Evolutionary conservation across 2,113 vertebrate genomes (phyloP).

Genomic region (Equus przewalskii): DNA sequence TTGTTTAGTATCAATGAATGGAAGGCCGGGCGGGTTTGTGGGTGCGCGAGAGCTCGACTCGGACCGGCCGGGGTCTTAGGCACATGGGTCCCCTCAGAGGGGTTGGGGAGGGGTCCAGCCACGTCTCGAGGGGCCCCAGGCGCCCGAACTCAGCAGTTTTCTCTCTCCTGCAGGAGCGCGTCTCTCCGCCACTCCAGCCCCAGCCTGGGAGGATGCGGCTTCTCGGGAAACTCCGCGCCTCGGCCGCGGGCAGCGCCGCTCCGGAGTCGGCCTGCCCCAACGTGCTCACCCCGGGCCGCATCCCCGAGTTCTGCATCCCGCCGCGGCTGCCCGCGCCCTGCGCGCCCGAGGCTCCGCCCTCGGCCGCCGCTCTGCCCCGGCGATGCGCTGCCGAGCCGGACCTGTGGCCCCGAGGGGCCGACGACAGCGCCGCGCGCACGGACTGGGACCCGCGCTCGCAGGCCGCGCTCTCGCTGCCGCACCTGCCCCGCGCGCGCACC

Average conservation of each 20-base stretch:
- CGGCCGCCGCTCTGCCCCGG: slow-evolving; percentile 62
- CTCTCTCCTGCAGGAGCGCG: background rate
- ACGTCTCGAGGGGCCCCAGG: background rate
- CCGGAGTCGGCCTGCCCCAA: slow-evolving; percentile 82
- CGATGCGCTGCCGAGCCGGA: slow-evolving; percentile 49
- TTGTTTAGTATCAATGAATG: background rate
- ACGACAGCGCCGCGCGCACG: background rate
- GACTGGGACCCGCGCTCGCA: slow-evolving; percentile 93
- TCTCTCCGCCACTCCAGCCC: background rate
- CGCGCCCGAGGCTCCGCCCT: background rate
- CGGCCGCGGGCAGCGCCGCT: slow-evolving; percentile 36
- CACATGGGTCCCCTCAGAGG: background rate
- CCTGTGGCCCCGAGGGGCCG: background rate
- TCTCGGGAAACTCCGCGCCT: slow-evolving; percentile 81
- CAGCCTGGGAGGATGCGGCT: slow-evolving; percentile 82
- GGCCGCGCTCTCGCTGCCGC: slow-evolving; percentile 92
- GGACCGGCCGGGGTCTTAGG: background rate
- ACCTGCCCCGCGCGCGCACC: slow-evolving; percentile 91
- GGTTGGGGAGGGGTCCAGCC: background rate
- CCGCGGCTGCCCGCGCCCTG: slow-evolving; percentile 77
- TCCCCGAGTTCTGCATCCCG: slow-evolving; percentile 90
- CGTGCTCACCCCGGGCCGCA: slow-evolving; percentile 88
- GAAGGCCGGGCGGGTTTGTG: background rate
- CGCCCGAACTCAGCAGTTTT: background rate
- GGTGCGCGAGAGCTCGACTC: background rate